Evolutionary conservation across 2,797 vertebrate species (phyloP), one percentile per base, ranked within the genome.

Genomic region (Tiaroga cobitis): DNA sequence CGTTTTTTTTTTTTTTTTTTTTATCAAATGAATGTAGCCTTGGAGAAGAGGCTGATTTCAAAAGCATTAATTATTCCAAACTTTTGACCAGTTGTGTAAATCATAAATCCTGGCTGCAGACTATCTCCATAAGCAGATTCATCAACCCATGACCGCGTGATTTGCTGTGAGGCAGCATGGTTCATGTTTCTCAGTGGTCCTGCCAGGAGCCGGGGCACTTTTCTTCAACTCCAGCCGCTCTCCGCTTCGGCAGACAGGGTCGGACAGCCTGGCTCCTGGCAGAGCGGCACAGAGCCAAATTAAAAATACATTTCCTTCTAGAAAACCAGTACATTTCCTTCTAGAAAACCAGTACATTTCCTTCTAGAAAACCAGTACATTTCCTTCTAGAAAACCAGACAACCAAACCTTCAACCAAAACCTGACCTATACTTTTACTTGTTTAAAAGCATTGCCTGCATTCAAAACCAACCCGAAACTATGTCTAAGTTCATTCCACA

Each of bases 251-350:
- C 86, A 86, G 79, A 88, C 75, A 70, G 61, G 24, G 70, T 81
- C 74, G 75, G 65, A 75, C 85, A 74, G 68, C 63, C 59, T 72
- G 51, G 69, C 73, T 83, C 83, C 59, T 84, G 67, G 67, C 85
- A 85, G 68, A 70, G 59, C 56, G 83, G 63, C 82, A 34, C 87
- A 43, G 77, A 87, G 87, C 59, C 65, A 74, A 61, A 84, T 85
- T 68, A 87, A 90, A 88, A 84, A 87, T 87, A 78, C 61, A 85
- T 89, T 43, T 79, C 68, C 88, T 77, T 75, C 39, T 74, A 83
- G 34, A 63, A 86, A 73, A 43, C n/a, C 77, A 86, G 80, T 29
- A 78, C 61, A 85, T 89, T 43, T 79, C 68, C 88, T 77, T 75
- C 39, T 74, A 83, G 34, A 63, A 86, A 73, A 43, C n/a, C 77